Percentiles rank a stretch among this genome's conserved stretches.
These are phyloP conservation scores for Archivesica marissinica DNA, from an alignment of 1,140 invertebrate genomes.

Conservation along the genomic window DNA sequence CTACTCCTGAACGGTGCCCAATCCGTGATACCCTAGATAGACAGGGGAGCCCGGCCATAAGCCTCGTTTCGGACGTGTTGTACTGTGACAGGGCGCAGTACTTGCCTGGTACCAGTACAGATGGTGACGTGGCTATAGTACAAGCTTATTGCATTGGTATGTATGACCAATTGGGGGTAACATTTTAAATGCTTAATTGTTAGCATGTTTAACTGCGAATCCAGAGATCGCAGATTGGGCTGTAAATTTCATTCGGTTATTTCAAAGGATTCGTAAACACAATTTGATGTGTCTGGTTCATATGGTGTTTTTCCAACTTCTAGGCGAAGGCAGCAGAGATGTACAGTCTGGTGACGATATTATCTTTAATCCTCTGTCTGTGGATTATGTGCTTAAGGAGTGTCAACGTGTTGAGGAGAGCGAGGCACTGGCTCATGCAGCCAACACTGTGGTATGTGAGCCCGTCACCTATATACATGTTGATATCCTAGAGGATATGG, in stretches of 20 bases:
- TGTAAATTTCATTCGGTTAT: too few species aligned
- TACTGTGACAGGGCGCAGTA: constrained; percentile 51
- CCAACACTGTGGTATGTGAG: too few species aligned
- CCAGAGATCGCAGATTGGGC: too few species aligned
- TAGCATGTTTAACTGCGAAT: too few species aligned
- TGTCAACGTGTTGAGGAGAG: constrained; percentile 52
- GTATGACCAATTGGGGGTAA: neutral
- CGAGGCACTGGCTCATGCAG: constrained; percentile 30
- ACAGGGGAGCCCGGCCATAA: neutral
- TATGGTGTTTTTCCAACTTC: neutral
- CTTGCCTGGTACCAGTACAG: constrained; percentile 53
- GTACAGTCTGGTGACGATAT: constrained; percentile 4
- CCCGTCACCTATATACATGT: too few species aligned
- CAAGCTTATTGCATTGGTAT: constrained; percentile 50
- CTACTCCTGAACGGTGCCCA: constrained; percentile 2
- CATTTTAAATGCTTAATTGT: too few species aligned
- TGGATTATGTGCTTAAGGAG: constrained; percentile 46
- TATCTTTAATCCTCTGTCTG: constrained; percentile 50
- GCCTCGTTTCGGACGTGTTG: constrained; percentile 48
- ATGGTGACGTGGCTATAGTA: constrained; percentile 55
- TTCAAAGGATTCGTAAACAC: too few species aligned
- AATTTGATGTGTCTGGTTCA: too few species aligned
- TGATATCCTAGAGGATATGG: too few species aligned
- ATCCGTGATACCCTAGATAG: neutral
- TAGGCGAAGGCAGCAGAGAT: neutral